phyloP scores from a whole-genome alignment of 2,113 vertebrate species.

The Peromyscus maniculatus region DNA sequence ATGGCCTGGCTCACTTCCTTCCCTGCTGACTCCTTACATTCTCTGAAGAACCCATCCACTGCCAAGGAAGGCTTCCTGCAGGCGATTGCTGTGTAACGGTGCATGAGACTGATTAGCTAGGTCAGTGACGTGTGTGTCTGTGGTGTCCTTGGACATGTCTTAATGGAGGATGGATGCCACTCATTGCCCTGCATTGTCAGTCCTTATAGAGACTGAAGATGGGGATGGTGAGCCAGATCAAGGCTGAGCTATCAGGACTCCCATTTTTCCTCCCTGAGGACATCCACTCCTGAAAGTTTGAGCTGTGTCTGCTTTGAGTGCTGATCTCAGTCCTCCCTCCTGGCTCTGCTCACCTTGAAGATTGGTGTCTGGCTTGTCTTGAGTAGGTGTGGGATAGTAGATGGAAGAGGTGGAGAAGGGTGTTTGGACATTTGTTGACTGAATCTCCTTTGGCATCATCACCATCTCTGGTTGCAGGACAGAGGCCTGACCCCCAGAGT shows the following conservation, averaged over 20 bases:
- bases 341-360: conserved; percentile 44
- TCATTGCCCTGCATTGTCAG: too few species aligned
- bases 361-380: background rate
- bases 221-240: too few species aligned
- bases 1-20: too few species aligned
- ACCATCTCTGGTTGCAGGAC: conserved; percentile 60
- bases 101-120: fast-evolving
- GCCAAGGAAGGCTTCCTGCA: too few species aligned
- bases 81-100: fast-evolving
- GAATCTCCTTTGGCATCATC: conserved; percentile 62
- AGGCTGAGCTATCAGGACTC: background rate
- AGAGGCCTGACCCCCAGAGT: background rate
- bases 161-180: too few species aligned
- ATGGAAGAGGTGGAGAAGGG: background rate
- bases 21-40: too few species aligned
- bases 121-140: too few species aligned
- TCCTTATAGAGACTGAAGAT: too few species aligned
- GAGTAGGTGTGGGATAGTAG: conserved; percentile 25
- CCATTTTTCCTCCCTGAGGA: background rate
- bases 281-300: background rate
- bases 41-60: too few species aligned
- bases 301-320: background rate
- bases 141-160: too few species aligned
- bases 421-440: background rate
- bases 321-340: background rate